A percentile compares a stretch with the other conserved stretches of the same genome.
Conservation (phyloP, 2,797 vertebrate species). For the Falco novaeseelandiae region DNA sequence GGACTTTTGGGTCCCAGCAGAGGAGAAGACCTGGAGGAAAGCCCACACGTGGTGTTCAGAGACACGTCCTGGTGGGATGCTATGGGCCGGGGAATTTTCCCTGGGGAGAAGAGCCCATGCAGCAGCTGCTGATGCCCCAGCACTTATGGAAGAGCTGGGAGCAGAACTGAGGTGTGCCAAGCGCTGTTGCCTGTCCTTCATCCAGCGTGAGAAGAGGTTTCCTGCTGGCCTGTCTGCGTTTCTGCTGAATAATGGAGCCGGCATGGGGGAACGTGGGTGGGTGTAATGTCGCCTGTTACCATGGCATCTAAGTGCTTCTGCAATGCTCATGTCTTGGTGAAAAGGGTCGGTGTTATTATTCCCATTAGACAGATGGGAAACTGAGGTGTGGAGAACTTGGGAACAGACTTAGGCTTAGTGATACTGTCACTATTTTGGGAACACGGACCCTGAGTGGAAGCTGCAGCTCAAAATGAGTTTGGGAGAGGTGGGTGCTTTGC, state of each 20-base stretch:
- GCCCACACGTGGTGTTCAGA: rapidly evolving
- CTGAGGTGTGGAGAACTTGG: neutral
- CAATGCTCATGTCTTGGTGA: neutral
- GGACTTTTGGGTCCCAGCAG: neutral
- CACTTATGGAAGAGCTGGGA: rapidly evolving
- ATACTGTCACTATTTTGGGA: neutral
- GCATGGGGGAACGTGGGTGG: slow-evolving; percentile 41
- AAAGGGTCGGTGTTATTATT: slow-evolving; percentile 15
- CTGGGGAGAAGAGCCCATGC: neutral
- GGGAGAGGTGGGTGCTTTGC: neutral
- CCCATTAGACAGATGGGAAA: slow-evolving; percentile 21
- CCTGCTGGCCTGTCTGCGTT: neutral
- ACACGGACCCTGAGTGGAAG: rapidly evolving
- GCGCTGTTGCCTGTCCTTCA: neutral
- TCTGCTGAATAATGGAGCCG: slow-evolving; percentile 30
- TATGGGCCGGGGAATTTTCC: neutral
- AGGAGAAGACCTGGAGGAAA: neutral
- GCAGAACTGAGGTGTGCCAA: neutral
- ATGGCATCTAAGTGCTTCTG: slow-evolving; percentile 53
- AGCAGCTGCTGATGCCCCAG: rapidly evolving
- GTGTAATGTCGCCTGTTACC: slow-evolving; percentile 33
- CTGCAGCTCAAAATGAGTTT: rapidly evolving
- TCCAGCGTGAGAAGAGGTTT: neutral
- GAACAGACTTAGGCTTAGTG: neutral
- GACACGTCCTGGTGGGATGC: neutral